These are phyloP conservation scores for Mactromeris polynyma DNA, from an alignment of 2,888 invertebrate species.

Conservation along the genomic window DNA sequence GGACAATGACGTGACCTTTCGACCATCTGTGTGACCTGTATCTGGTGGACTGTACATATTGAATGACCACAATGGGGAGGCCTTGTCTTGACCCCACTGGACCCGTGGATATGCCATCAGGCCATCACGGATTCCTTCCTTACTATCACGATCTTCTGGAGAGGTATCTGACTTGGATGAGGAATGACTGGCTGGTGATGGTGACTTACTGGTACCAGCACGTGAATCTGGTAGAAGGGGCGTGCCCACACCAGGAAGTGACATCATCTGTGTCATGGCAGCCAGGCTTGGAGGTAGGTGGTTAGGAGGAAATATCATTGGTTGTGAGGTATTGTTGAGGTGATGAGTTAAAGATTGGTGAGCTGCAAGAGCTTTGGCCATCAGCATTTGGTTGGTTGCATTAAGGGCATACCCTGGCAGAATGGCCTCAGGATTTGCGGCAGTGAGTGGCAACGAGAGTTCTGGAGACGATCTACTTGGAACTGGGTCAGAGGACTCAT, in stretches of 20 bases:
- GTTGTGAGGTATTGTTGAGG: slow-evolving; percentile 65
- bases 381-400: slow-evolving; percentile 65
- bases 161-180: slow-evolving; percentile 69
- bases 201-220: slow-evolving; percentile 64
- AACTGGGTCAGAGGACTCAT: slow-evolving; percentile 38
- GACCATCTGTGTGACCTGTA: slow-evolving; percentile 76
- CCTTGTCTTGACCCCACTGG: slow-evolving; percentile 73
- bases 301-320: slow-evolving; percentile 64
- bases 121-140: slow-evolving; percentile 67
- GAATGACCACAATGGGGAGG: slow-evolving; percentile 59
- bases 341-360: slow-evolving; percentile 64
- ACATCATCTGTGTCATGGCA: slow-evolving; percentile 69
- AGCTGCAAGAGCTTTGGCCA: slow-evolving; percentile 69
- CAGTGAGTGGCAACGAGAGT: slow-evolving; percentile 24
- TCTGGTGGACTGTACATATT: slow-evolving; percentile 69
- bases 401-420: slow-evolving; percentile 56
- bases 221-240: slow-evolving; percentile 44
- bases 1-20: slow-evolving; percentile 84
- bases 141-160: slow-evolving; percentile 62
- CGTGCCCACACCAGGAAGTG: slow-evolving; percentile 55
- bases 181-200: slow-evolving; percentile 68
- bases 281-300: slow-evolving; percentile 69
- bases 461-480: slow-evolving; percentile 32
- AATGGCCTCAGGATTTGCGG: slow-evolving; percentile 34
- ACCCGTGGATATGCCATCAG: slow-evolving; percentile 79